These are phyloP conservation scores for Drosophila ochracea DNA, from an alignment of 2,888 invertebrate species.

Conservation along the genomic window DNA sequence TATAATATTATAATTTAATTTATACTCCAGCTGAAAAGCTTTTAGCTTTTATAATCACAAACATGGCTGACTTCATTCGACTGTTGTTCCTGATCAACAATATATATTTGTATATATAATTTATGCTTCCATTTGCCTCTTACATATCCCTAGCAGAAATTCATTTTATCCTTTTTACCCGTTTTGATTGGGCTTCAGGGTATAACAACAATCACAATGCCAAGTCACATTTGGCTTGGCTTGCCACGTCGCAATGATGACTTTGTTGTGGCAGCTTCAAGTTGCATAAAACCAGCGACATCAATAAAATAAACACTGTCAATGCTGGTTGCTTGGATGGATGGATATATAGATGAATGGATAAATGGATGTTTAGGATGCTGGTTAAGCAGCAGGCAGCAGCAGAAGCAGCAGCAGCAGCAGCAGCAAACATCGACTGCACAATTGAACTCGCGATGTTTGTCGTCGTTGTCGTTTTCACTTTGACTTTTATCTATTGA, in stretches of 20 bases:
- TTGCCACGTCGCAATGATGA: constrained; percentile 51
- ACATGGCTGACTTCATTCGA: neutral
- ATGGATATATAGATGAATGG: constrained; percentile 19
- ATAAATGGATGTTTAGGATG: constrained; percentile 50
- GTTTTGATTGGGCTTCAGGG: neutral
- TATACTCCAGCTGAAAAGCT: neutral
- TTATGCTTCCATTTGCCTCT: neutral
- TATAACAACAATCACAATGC: constrained; percentile 7
- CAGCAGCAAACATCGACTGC: constrained; percentile 32
- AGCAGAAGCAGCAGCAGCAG: neutral
- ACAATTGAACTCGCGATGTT: constrained; percentile 77
- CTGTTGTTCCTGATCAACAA: neutral
- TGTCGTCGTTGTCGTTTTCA: constrained; percentile 49
- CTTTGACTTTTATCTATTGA: constrained; percentile 79
- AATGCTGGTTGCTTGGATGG: constrained; percentile 40
- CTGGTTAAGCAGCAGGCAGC: constrained; percentile 14
- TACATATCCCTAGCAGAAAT: neutral
- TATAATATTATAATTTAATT: neutral
- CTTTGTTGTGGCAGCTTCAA: constrained; percentile 54
- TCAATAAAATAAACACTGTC: constrained; percentile 80
- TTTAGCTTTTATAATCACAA: neutral
- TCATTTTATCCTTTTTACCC: neutral
- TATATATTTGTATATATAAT: neutral
- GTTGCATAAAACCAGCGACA: constrained; percentile 52
- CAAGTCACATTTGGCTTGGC: constrained; percentile 42